Evolutionary conservation across 30 jellyfish, hydroid and myxozoan species (phyloP), one percentile per base, ranked within the genome.

Genomic region (Chrysaora quinquecirrha): DNA sequence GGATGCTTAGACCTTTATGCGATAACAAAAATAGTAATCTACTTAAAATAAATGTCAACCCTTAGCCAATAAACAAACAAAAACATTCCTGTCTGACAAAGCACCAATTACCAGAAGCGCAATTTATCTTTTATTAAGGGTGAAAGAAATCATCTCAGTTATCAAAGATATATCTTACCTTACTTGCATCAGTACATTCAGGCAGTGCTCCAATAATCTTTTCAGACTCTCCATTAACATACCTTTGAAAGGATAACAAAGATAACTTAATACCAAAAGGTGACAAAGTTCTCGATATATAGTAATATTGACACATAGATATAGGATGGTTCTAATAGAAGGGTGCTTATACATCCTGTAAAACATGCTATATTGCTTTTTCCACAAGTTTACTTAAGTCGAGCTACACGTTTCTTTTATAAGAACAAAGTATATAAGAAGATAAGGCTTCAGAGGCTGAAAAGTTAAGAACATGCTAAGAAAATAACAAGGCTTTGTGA

Each of bases 201-300:
- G 93, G 89, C 49, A 93, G 63, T 1, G 62, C 75, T 35, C 99
- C 99, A 16, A 94, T 82, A 30, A 94, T 84, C 58, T 82, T 83
- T 68, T 94, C 99, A 20, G 96, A 32, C 50, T 87, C 78, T 1
- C 99, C 97, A 75, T 78, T 75, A 25, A 60, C 95, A 81, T 93
- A 93, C 90, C 98, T 90, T 14, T 3, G 68, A 30, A 80, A 66
- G 30, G 22, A 60, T 1, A 4, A 21, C 30, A 29, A 24, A 27
- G 43, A n/a, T 20, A 34, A 0, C 80, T 0, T 1, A 0, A 34
- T 66, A 6, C 4, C 58, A 6, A 16, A 43, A 9, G 16, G 9
- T 43, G 58, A 43, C 16, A 43, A 43, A 6, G 9, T 9, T 43
- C 9, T 43, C 9, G 58, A 43, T 43, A 16, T 16, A 43, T 6